Evolutionary conservation across 2,113 vertebrate genomes (phyloP).

Genomic region (Neodontobutis hainanensis): DNA sequence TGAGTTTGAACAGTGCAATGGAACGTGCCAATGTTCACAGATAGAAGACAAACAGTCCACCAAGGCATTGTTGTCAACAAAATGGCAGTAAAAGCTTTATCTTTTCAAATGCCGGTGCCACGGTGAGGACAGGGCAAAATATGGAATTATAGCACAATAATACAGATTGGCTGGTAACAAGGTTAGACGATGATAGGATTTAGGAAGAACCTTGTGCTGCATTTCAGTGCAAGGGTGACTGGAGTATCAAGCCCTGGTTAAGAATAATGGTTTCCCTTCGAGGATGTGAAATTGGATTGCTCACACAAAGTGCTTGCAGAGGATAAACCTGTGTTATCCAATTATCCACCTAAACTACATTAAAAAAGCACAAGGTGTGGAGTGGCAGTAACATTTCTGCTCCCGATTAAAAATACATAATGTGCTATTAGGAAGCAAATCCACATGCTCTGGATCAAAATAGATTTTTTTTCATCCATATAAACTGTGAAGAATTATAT

Average conservation of each 20-base stretch:
- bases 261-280: conserved; percentile 84
- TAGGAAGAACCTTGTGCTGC: conserved; percentile 74
- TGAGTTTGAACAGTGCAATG: conserved; percentile 45
- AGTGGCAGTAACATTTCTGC: conserved; percentile 68
- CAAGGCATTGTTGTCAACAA: conserved; percentile 67
- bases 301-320: conserved; percentile 84
- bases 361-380: conserved; percentile 76
- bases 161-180: conserved; percentile 83
- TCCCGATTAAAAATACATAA: conserved; percentile 59
- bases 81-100: conserved; percentile 61
- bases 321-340: conserved; percentile 86
- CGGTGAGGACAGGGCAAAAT: conserved; percentile 75
- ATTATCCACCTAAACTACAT: conserved; percentile 83
- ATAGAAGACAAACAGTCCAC: conserved; percentile 64
- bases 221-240: conserved; percentile 79
- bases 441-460: conserved; percentile 14
- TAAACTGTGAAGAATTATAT: conserved; percentile 23
- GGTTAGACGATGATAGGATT: conserved; percentile 83
- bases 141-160: conserved; percentile 84
- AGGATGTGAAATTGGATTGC: conserved; percentile 86
- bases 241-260: conserved; percentile 79
- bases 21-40: conserved; percentile 59
- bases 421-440: conserved; percentile 27
- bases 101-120: conserved; percentile 71
- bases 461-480: conserved; percentile 11